Percentiles rank a stretch among this genome's conserved stretches.
Evolutionary conservation across 2,888 invertebrate species (phyloP).

Genomic region (Cheilosia vernalis): DNA sequence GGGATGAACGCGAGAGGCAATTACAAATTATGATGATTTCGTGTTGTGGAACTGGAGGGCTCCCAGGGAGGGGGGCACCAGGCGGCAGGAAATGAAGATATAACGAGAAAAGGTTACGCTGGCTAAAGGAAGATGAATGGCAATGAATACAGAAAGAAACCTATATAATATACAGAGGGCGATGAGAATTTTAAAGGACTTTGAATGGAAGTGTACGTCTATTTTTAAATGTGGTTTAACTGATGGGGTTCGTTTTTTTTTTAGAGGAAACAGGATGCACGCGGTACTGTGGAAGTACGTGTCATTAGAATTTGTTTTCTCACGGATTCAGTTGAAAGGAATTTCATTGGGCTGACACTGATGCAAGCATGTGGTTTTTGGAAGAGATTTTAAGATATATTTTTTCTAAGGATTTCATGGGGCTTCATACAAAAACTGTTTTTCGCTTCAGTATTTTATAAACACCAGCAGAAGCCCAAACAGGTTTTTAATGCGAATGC

Average conservation of each 20-base stretch:
- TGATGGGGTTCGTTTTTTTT: constrained; percentile 10
- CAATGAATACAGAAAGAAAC: constrained; percentile 7
- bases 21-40: constrained; percentile 64
- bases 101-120: constrained; percentile 41
- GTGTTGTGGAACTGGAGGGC: constrained; percentile 5
- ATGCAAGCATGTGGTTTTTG: no score
- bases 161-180: background rate
- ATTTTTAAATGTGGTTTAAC: constrained; percentile 12
- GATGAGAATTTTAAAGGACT: constrained; percentile 33
- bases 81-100: constrained; percentile 20
- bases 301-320: constrained; percentile 28
- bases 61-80: background rate
- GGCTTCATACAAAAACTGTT: no score
- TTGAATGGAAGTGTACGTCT: constrained; percentile 30
- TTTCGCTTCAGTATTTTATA: no score
- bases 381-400: background rate
- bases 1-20: constrained; percentile 63
- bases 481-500: no score
- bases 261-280: constrained; percentile 28
- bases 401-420: no score
- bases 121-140: constrained; percentile 28
- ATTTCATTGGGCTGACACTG: background rate
- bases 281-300: constrained; percentile 17
- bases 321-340: constrained; percentile 19
- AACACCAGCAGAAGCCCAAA: no score